Percentiles rank a stretch among this genome's conserved stretches.
Conservation (phyloP, 2,888 invertebrate species). For the Pecten maximus region DNA sequence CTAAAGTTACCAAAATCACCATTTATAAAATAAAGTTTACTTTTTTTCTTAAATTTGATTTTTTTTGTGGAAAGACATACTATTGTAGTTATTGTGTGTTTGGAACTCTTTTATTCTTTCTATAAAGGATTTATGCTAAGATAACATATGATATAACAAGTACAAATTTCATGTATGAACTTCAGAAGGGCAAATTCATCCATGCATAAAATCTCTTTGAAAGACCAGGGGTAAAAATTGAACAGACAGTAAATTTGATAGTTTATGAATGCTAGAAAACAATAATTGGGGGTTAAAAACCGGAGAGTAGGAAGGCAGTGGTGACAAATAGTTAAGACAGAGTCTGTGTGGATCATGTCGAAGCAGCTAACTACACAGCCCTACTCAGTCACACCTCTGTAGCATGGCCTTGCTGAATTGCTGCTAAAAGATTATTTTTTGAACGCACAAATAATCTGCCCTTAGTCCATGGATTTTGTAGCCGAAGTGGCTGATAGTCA, state of each 20-base stretch:
- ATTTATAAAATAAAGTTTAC: not conserved
- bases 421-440: constrained; percentile 87
- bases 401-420: constrained; percentile 82
- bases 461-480: constrained; percentile 98
- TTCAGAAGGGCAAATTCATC: not conserved
- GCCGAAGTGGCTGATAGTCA: constrained; percentile 95
- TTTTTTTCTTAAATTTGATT: no score
- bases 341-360: not conserved
- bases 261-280: not conserved
- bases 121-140: not conserved
- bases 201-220: not conserved
- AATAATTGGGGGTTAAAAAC: not conserved
- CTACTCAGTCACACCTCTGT: constrained; percentile 78
- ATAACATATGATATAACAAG: not conserved
- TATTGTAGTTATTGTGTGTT: no score
- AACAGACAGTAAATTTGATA: not conserved
- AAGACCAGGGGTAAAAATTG: not conserved
- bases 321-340: not conserved
- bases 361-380: not conserved
- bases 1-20: no score
- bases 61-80: no score
- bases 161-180: not conserved
- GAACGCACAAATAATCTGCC: constrained; percentile 95
- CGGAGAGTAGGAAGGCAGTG: not conserved
- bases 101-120: not conserved